These are phyloP conservation scores for Pristionchus exspectatus DNA, from an alignment of 2,888 invertebrate species.

Conservation along the genomic window DNA sequence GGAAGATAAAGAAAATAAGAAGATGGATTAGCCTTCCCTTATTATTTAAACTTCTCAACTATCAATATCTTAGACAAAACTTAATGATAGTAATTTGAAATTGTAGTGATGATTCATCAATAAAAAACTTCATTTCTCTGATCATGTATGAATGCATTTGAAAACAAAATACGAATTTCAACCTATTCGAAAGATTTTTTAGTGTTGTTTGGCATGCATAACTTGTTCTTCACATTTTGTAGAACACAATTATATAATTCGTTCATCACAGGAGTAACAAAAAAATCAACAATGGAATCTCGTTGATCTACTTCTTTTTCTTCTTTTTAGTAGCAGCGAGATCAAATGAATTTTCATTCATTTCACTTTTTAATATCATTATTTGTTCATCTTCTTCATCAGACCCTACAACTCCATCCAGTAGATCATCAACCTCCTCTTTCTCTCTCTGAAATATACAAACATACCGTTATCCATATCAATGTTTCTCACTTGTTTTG, in stretches of 20 bases:
- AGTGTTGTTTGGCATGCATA: no score
- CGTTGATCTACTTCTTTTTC: constrained; percentile 48
- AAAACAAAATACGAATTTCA: no score
- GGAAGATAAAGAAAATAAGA: not conserved
- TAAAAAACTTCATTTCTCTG: no score
- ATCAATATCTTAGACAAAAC: no score
- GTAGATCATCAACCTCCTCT: constrained; percentile 62
- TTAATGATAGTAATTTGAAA: no score
- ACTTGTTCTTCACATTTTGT: no score
- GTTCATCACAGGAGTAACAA: not conserved
- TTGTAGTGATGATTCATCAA: no score
- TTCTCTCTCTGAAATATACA: constrained; percentile 60
- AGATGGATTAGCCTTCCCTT: not conserved
- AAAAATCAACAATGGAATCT: not conserved
- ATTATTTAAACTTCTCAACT: not conserved
- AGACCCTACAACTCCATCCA: constrained; percentile 61
- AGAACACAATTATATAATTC: not conserved
- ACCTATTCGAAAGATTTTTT: no score
- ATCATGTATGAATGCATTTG: no score
- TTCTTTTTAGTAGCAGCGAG: constrained; percentile 58
- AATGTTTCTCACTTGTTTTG: constrained; percentile 48
- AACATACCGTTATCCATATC: not conserved
- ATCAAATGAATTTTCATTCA: constrained; percentile 23
- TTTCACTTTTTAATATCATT: constrained; percentile 26
- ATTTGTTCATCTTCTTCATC: constrained; percentile 60